These are phyloP conservation scores for Lacerta bilineata DNA, from an alignment of 2,797 vertebrate genomes.

Conservation along the genomic window DNA sequence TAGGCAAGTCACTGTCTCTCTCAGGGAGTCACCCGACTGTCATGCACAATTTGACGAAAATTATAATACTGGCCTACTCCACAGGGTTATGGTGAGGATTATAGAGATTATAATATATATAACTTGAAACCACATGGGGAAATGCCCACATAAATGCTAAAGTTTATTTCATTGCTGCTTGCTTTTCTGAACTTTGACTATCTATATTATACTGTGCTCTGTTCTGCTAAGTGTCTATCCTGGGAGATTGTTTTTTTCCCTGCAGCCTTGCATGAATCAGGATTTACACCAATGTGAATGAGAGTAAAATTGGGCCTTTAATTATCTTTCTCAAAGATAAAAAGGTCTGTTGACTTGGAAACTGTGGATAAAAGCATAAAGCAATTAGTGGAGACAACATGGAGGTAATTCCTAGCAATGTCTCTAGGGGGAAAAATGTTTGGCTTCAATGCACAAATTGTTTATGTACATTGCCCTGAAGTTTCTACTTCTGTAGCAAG, in stretches of 20 bases:
- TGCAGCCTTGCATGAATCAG: not conserved
- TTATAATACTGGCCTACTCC: not conserved
- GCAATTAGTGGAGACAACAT: conserved; percentile 15
- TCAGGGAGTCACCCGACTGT: not conserved
- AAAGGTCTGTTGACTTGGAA: conserved; percentile 25
- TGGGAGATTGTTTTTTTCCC: not conserved
- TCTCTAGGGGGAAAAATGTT: conserved; percentile 1
- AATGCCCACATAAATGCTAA: not conserved
- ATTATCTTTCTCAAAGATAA: conserved; percentile 34
- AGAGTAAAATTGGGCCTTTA: conserved; percentile 31
- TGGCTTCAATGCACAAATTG: conserved; percentile 33
- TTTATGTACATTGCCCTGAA: conserved; percentile 33
- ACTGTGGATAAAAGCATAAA: conserved; percentile 26
- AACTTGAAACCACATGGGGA: not conserved
- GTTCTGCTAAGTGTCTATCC: not conserved
- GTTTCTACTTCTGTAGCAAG: conserved; percentile 22
- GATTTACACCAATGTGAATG: conserved; percentile 3
- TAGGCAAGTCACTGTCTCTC: not conserved
- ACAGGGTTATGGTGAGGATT: not conserved
- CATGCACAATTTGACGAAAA: not conserved
- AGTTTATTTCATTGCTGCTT: not conserved
- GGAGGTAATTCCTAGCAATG: conserved; percentile 13
- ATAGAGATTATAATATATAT: not conserved
- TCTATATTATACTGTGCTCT: not conserved
- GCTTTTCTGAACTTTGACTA: conserved; percentile 35